Base-by-base conservation (phyloP, 2,888 invertebrate genomes). In the Platycnemis pennipes region DNA sequence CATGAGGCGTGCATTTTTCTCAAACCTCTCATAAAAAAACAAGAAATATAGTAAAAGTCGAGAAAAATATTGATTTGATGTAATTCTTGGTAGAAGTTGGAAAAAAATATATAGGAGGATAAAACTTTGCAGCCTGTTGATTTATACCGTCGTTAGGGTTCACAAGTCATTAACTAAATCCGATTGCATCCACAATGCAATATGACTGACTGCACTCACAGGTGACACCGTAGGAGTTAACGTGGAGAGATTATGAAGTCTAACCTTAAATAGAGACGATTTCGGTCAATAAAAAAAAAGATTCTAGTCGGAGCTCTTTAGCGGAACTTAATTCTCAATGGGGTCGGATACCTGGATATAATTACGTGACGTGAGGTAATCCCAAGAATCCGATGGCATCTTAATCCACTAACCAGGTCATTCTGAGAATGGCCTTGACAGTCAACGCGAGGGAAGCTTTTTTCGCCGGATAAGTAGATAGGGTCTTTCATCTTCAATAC, bases 311-410 rank as follows among this genome's bases (percentile, higher is more conserved):
- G 26, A 63, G 63, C n/a, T 63, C 7, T 5, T 26, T 22, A 22
- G 63, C 26, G 22, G 63, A 63, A 63, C 63, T 26, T 19, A 26
- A 26, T 63, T 63, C 63, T 22, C 63, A 63, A 63, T 63, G 22
- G 63, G 63, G 63, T 63, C 63, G n/a, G n/a, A 63, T 63, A n/a
- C n/a, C 63, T 63, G 63, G 63, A n/a, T 63, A n/a, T 26, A n/a
- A 63, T 63, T 63, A 63, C 63, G 63, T 26, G 63, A 63, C 63
- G 26, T 7, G 19, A n/a, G 63, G 26, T 63, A 19, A 63, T 63
- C 63, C 63, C 63, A 26, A 5, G 63, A 3, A 3, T n/a, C n/a
- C 26, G 26, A 26, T n/a, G 63, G 63, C 63, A 63, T 63, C 63
- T 26, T 63, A 8, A 63, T 63, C 63, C n/a, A n/a, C 19, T 63